Evolutionary conservation across 1,140 invertebrate genomes (phyloP).

Genomic region (Dendroctonus ponderosae): DNA sequence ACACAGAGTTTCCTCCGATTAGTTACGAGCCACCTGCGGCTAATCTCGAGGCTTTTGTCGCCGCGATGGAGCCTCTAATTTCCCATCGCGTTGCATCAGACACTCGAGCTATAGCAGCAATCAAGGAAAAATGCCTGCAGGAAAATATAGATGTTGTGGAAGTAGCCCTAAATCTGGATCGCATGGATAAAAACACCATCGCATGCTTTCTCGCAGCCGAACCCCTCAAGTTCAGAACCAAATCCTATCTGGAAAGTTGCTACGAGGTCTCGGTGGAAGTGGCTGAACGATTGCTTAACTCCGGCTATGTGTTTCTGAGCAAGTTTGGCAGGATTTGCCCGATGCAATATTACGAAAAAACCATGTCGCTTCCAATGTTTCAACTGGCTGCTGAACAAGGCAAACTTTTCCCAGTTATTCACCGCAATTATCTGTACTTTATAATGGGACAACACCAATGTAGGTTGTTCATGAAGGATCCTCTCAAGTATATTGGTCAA

Average conservation of each 20-base stretch:
- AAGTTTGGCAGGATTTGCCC: conserved; percentile 61
- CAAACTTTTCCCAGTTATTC: conserved; percentile 55
- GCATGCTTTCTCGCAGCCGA: conserved; percentile 45
- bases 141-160: conserved; percentile 53
- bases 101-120: conserved; percentile 44
- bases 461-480: conserved; percentile 54
- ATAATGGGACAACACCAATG: conserved; percentile 53
- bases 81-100: conserved; percentile 52
- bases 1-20: conserved; percentile 51
- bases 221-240: conserved; percentile 50
- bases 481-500: conserved; percentile 54
- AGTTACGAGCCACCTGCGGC: conserved; percentile 52
- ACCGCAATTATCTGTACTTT: conserved; percentile 60
- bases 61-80: conserved; percentile 52
- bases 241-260: conserved; percentile 57
- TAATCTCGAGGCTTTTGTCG: conserved; percentile 50
- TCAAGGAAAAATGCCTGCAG: conserved; percentile 49
- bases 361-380: conserved; percentile 54
- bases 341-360: conserved; percentile 55
- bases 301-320: conserved; percentile 59
- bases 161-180: conserved; percentile 48
- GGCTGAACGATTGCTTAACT: conserved; percentile 55
- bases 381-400: conserved; percentile 49
- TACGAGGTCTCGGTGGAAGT: conserved; percentile 54
- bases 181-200: conserved; percentile 47